These are phyloP conservation scores for Drosophila athabasca DNA, from an alignment of 1,140 invertebrate species.

Conservation along the genomic window DNA sequence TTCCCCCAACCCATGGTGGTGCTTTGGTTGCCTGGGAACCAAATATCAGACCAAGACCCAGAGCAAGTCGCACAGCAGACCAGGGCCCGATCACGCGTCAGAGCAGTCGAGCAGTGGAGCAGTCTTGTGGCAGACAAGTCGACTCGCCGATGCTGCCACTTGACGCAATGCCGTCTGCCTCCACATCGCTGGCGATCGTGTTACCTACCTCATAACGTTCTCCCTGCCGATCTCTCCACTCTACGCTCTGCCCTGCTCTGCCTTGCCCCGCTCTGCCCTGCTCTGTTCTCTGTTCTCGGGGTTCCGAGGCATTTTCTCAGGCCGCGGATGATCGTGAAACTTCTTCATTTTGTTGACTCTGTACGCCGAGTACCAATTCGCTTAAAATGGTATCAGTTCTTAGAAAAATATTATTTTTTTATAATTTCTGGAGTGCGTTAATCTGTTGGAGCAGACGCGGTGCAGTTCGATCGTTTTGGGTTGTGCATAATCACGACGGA, in stretches of 20 bases:
- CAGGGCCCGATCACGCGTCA: too few species aligned
- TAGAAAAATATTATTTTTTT: constrained; percentile 83
- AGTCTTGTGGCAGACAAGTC: constrained; percentile 73
- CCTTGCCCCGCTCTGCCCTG: neutral
- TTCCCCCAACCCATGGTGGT: neutral
- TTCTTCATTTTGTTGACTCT: constrained; percentile 69
- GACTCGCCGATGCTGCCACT: constrained; percentile 74
- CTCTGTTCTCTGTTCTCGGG: neutral
- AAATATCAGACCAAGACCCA: neutral
- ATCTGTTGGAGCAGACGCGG: constrained; percentile 64
- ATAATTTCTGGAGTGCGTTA: constrained; percentile 82
- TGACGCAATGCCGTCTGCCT: constrained; percentile 69
- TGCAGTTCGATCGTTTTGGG: constrained; percentile 46
- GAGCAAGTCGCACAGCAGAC: too few species aligned
- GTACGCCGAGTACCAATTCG: constrained; percentile 75
- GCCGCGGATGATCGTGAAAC: constrained; percentile 48
- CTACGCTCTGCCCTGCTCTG: neutral
- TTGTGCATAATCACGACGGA: constrained; percentile 72
- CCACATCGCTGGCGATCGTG: constrained; percentile 52
- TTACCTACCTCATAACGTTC: constrained; percentile 37
- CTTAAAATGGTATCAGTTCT: constrained; percentile 83
- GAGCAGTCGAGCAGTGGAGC: constrained; percentile 6
- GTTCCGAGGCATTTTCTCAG: constrained; percentile 50
- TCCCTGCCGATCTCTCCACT: neutral
- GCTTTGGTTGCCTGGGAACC: constrained; percentile 32